These are phyloP conservation scores for Petaurus breviceps DNA, from an alignment of 2,113 vertebrate genomes.

Conservation along the genomic window DNA sequence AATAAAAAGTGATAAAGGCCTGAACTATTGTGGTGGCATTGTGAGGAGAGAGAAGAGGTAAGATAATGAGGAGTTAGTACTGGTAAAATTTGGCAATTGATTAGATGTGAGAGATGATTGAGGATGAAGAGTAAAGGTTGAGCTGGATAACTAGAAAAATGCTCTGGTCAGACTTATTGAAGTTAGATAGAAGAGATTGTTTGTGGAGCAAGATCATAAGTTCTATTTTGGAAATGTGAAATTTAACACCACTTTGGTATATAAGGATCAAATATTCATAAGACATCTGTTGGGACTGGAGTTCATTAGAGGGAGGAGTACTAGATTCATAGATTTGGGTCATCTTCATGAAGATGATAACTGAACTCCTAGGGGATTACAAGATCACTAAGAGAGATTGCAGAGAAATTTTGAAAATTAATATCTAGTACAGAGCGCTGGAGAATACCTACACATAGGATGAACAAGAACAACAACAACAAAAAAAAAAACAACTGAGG, in stretches of 20 bases:
- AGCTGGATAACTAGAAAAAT: background rate
- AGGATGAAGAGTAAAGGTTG: background rate
- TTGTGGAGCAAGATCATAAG: background rate
- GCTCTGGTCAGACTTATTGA: background rate
- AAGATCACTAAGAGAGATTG: background rate
- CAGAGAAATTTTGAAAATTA: background rate
- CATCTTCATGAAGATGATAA: too few relatives aligned
- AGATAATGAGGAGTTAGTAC: background rate
- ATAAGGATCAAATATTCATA: background rate
- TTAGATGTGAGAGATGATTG: background rate
- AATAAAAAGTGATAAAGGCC: background rate
- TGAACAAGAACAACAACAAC: background rate
- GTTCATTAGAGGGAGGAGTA: too few relatives aligned
- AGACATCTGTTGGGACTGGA: too few relatives aligned
- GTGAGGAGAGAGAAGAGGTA: background rate
- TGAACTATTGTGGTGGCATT: background rate
- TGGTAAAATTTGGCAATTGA: background rate
- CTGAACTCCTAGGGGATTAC: too few relatives aligned
- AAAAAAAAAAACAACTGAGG: background rate
- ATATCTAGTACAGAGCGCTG: background rate
- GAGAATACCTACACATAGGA: background rate
- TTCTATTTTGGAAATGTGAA: background rate
- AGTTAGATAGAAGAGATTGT: background rate
- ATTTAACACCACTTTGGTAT: background rate
- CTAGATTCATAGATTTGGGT: too few relatives aligned